phyloP scores from a whole-genome alignment of 2,888 invertebrate genomes.

The Trissolcus japonicus region DNA sequence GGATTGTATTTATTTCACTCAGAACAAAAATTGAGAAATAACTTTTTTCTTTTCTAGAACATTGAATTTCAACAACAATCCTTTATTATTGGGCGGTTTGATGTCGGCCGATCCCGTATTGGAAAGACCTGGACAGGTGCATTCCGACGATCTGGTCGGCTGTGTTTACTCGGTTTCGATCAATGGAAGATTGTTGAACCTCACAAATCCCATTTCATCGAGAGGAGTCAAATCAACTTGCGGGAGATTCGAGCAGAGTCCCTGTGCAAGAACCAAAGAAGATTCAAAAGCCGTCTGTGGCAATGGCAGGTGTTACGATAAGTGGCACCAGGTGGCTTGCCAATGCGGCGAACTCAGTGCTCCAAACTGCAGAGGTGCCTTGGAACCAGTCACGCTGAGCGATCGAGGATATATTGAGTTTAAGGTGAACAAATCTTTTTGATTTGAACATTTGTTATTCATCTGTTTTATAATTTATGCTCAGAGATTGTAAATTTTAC shows the following conservation, averaged over 20 bases:
- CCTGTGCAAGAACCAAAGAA: constrained; percentile 77
- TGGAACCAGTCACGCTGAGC: constrained; percentile 87
- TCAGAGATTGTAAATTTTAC: neutral
- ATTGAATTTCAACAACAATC: constrained; percentile 92
- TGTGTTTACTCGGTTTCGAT: constrained; percentile 94
- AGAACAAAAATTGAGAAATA: neutral
- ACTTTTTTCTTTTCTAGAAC: constrained; percentile 81
- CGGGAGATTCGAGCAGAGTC: constrained; percentile 82
- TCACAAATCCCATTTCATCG: constrained; percentile 86
- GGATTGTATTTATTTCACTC: neutral
- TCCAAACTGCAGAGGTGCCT: constrained; percentile 86
- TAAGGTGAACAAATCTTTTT: constrained; percentile 65
- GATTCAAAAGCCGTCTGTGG: constrained; percentile 78
- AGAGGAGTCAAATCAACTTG: constrained; percentile 87
- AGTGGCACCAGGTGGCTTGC: constrained; percentile 87
- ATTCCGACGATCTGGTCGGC: constrained; percentile 94
- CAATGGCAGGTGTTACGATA: constrained; percentile 86
- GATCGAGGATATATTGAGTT: constrained; percentile 89
- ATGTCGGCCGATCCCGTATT: constrained; percentile 89
- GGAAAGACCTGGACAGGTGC: constrained; percentile 92
- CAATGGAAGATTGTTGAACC: constrained; percentile 89
- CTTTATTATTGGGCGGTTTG: constrained; percentile 90
- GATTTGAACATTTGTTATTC: neutral
- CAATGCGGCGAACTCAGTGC: constrained; percentile 85
- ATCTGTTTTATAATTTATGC: constrained; percentile 31